A percentile compares a stretch with the other conserved stretches of the same genome.
phyloP scores from a whole-genome alignment of 2,113 vertebrate species.

The Bubo scandiacus region DNA sequence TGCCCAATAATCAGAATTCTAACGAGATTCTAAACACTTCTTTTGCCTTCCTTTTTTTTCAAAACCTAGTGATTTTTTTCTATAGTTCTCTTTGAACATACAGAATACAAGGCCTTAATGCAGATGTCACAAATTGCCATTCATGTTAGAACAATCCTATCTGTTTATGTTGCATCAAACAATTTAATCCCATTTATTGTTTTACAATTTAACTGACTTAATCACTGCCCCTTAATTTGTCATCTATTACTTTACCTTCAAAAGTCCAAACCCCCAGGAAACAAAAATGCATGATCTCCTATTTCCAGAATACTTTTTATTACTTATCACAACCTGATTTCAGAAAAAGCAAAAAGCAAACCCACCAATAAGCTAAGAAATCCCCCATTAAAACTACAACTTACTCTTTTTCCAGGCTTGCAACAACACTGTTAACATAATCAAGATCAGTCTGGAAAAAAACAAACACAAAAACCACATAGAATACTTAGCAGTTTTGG shows the following conservation, averaged over 20 bases:
- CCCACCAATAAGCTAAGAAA: background rate
- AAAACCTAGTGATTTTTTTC: background rate
- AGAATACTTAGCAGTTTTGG: background rate
- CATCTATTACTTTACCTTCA: background rate
- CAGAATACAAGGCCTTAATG: background rate
- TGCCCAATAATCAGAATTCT: background rate
- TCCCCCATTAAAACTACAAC: conserved; percentile 55
- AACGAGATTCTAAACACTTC: background rate
- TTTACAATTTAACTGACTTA: background rate
- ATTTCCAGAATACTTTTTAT: background rate
- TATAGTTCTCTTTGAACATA: background rate
- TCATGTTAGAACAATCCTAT: background rate
- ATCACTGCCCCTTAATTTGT: background rate
- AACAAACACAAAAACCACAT: background rate
- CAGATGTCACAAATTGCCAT: background rate
- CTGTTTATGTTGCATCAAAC: background rate
- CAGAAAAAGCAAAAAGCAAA: background rate
- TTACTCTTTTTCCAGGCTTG: conserved; percentile 94
- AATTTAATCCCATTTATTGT: background rate
- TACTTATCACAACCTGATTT: background rate
- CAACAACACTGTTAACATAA: conserved; percentile 89
- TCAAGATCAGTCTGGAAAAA: conserved; percentile 87
- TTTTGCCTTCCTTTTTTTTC: background rate
- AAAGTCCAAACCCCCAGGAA: background rate
- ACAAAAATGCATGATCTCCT: background rate